Percentiles rank a stretch among this genome's conserved stretches.
These are phyloP conservation scores for Saccostrea echinata DNA, from an alignment of 1,140 invertebrate genomes.

Conservation along the genomic window DNA sequence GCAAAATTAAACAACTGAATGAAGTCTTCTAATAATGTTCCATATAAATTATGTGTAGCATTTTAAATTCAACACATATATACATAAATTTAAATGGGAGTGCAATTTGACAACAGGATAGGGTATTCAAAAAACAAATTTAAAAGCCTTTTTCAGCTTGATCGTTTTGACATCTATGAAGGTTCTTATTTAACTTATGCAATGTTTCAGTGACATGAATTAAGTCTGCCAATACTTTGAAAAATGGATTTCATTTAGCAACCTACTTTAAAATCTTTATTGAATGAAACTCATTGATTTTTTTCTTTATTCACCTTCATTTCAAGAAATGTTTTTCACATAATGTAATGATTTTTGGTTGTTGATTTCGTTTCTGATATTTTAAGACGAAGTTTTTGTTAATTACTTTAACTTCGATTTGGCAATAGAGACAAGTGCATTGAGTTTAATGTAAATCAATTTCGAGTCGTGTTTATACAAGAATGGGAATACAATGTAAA, in stretches of 20 bases:
- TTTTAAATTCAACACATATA: not conserved
- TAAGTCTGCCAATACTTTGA: not conserved
- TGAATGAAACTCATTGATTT: not conserved
- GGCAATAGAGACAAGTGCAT: not conserved
- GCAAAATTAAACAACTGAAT: too few relatives aligned
- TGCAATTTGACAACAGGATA: not conserved
- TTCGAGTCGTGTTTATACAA: not conserved
- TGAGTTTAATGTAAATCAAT: not conserved
- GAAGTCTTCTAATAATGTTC: too few relatives aligned
- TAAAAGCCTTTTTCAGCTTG: too few relatives aligned
- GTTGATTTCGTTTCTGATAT: not conserved
- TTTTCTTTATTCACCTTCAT: not conserved
- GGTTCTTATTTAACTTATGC: not conserved
- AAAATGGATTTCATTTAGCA: not conserved
- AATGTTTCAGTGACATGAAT: not conserved
- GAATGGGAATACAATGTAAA: not conserved
- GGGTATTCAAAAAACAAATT: too few relatives aligned
- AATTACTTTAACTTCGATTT: too few relatives aligned
- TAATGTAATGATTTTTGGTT: not conserved
- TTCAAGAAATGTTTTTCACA: not conserved
- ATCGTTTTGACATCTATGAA: too few relatives aligned
- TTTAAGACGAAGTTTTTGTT: not conserved
- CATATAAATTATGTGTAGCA: too few relatives aligned
- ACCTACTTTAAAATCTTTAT: not conserved
- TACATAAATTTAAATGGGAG: not conserved